Conservation (phyloP, 1,140 invertebrate species). For the Pectinophora gossypiella region DNA sequence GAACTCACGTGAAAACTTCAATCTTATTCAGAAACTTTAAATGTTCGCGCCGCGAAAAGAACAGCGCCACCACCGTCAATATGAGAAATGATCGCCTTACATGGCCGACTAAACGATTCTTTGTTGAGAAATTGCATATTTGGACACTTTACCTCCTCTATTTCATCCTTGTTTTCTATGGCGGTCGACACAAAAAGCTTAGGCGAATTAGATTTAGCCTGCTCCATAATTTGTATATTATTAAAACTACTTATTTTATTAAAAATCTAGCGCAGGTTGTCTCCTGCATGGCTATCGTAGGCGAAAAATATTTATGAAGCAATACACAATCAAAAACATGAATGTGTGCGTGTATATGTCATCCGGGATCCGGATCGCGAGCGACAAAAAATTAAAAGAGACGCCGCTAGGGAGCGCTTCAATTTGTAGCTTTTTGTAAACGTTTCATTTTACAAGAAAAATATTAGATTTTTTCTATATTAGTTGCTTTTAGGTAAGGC, state of each 20-base stretch:
- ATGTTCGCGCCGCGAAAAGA: slow-evolving; percentile 55
- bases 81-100: slow-evolving; percentile 73
- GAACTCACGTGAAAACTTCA: slow-evolving; percentile 11
- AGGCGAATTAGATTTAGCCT: slow-evolving; percentile 75
- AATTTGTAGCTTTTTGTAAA: neutral
- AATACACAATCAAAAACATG: slow-evolving; percentile 50
- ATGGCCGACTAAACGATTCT: slow-evolving; percentile 76
- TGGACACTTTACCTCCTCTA: slow-evolving; percentile 84
- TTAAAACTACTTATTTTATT: slow-evolving; percentile 63
- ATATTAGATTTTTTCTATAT: no score
- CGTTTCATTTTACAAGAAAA: no score
- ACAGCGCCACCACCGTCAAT: slow-evolving; percentile 68
- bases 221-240: slow-evolving; percentile 76
- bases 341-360: slow-evolving; percentile 41
- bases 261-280: slow-evolving; percentile 70
- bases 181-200: slow-evolving; percentile 77
- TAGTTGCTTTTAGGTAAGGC: no score
- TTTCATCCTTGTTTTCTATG: slow-evolving; percentile 88
- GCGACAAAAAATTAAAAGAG: slow-evolving; percentile 25
- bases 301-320: slow-evolving; percentile 74
- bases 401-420: slow-evolving; percentile 25
- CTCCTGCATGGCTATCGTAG: slow-evolving; percentile 76
- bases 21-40: slow-evolving; percentile 21
- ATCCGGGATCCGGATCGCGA: slow-evolving; percentile 17
- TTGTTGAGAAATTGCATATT: slow-evolving; percentile 72